Percentiles rank a stretch among this genome's conserved stretches.
Evolutionary conservation across 1,140 invertebrate genomes (phyloP).

Genomic region (Oryctes rhinoceros): DNA sequence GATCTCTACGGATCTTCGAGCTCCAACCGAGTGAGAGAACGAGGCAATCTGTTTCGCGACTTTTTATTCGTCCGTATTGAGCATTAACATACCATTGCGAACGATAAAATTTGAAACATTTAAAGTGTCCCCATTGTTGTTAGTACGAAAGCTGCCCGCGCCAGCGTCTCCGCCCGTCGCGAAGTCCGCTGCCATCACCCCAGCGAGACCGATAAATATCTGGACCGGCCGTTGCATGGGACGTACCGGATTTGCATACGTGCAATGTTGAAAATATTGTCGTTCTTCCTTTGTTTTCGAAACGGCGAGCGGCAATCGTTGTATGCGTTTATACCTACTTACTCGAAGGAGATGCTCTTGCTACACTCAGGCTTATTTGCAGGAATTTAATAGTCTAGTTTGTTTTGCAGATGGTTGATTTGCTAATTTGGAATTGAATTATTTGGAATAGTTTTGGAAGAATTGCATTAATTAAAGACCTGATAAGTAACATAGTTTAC

Average conservation of each 20-base stretch:
- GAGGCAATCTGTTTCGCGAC: slow-evolving; percentile 39
- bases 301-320: no score
- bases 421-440: no score
- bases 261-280: background rate
- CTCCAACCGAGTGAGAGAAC: background rate
- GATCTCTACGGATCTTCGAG: no score
- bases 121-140: slow-evolving; percentile 39
- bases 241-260: slow-evolving; percentile 18
- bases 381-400: no score
- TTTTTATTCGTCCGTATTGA: slow-evolving; percentile 33
- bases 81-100: slow-evolving; percentile 38
- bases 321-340: no score
- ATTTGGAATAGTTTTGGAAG: no score
- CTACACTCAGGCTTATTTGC: no score
- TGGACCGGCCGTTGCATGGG: background rate
- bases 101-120: slow-evolving; percentile 41
- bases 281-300: background rate
- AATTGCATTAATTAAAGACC: no score
- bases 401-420: no score
- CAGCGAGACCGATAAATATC: slow-evolving; percentile 39
- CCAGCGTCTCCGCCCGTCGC: background rate
- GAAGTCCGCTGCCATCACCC: slow-evolving; percentile 6
- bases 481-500: no score
- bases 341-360: no score
- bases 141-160: slow-evolving; percentile 15